Percentiles rank a stretch among this genome's conserved stretches.
Evolutionary conservation across 2,888 invertebrate species (phyloP).

Genomic region (Blomia tropicalis): DNA sequence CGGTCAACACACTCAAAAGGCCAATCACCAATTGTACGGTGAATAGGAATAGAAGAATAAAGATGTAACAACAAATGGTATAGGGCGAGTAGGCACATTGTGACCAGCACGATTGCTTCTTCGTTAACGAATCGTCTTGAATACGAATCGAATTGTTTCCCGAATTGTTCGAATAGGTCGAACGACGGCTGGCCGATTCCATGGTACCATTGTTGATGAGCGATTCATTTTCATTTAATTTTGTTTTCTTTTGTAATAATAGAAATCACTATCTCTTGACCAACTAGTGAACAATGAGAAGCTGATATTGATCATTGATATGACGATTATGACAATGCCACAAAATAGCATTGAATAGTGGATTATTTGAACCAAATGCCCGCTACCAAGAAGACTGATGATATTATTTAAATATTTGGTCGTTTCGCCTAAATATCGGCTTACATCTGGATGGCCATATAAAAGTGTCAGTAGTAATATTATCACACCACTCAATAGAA

Average conservation of each 20-base stretch:
- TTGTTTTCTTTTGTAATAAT: slow-evolving; percentile 12
- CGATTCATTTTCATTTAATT: slow-evolving; percentile 9
- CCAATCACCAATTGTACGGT: slow-evolving; percentile 23
- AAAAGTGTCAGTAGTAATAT: slow-evolving; percentile 44
- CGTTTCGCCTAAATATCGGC: slow-evolving; percentile 46
- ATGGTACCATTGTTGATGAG: background rate
- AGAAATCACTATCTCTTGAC: background rate
- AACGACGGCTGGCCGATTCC: slow-evolving; percentile 7
- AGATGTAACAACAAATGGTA: slow-evolving; percentile 21
- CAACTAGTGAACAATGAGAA: background rate
- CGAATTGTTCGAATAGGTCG: background rate
- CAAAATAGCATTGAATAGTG: slow-evolving; percentile 22
- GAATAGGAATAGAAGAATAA: slow-evolving; percentile 22
- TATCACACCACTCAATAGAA: slow-evolving; percentile 18
- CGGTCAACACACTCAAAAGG: slow-evolving; percentile 18
- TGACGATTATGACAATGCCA: slow-evolving; percentile 16
- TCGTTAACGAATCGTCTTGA: background rate
- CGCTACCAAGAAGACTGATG: slow-evolving; percentile 56
- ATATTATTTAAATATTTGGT: slow-evolving; percentile 48
- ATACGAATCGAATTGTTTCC: background rate
- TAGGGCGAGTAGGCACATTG: slow-evolving; percentile 7
- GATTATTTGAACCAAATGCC: slow-evolving; percentile 49
- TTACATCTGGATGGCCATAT: slow-evolving; percentile 56
- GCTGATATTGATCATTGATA: slow-evolving; percentile 17
- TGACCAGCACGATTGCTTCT: slow-evolving; percentile 3